phyloP scores from a whole-genome alignment of 2,797 vertebrate genomes.

The Atherinosoma microstoma region DNA sequence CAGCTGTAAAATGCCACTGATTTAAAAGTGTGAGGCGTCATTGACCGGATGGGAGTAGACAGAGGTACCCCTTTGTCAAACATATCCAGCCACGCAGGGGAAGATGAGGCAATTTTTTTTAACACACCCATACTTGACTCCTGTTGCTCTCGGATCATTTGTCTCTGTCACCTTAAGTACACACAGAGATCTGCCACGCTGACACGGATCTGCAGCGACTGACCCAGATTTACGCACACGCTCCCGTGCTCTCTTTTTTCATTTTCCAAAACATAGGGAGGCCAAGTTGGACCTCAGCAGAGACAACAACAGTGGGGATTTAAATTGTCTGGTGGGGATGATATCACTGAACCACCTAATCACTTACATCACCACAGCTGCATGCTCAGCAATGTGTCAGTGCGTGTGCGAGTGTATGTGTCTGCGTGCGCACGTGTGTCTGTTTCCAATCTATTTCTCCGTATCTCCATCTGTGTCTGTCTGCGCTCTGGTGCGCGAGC shows the following conservation, averaged over 20 bases:
- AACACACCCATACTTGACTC: constrained; percentile 54
- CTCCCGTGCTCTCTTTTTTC: constrained; percentile 58
- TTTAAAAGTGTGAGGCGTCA: constrained; percentile 44
- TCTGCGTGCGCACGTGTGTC: constrained; percentile 48
- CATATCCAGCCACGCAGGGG: constrained; percentile 30
- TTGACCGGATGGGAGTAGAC: constrained; percentile 40
- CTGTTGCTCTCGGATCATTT: constrained; percentile 29
- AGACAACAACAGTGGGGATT: constrained; percentile 74
- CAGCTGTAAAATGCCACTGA: constrained; percentile 20
- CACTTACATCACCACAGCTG: constrained; percentile 86
- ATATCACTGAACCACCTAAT: constrained; percentile 83
- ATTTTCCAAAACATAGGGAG: constrained; percentile 56
- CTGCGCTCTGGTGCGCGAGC: constrained; percentile 37
- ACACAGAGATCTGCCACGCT: constrained; percentile 56
- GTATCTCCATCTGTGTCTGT: constrained; percentile 51
- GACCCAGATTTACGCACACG: constrained; percentile 66
- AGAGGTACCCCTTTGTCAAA: constrained; percentile 50
- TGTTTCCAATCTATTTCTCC: constrained; percentile 65
- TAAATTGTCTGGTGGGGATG: constrained; percentile 79
- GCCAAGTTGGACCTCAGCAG: constrained; percentile 68
- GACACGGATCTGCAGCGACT: constrained; percentile 47
- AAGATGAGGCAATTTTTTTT: constrained; percentile 45
- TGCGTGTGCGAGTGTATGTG: constrained; percentile 10
- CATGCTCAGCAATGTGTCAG: constrained; percentile 73
- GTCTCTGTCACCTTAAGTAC: constrained; percentile 47